A percentile compares a stretch with the other conserved stretches of the same genome.
Evolutionary conservation across 2,888 invertebrate species (phyloP).

Genomic region (Polydrusus tereticollis): DNA sequence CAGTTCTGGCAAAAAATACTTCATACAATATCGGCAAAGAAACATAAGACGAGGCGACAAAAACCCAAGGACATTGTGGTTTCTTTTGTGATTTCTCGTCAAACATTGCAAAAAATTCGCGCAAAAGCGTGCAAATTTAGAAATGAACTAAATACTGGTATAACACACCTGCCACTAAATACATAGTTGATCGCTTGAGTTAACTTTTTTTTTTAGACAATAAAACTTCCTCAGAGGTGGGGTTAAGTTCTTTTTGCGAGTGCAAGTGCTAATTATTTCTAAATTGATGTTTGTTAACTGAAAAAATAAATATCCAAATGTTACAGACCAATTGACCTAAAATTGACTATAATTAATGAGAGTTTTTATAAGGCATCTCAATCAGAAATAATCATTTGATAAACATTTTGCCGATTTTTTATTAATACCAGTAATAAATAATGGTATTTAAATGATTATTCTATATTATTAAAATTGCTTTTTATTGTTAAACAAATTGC

Average conservation of each 20-base stretch:
- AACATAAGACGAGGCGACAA: neutral
- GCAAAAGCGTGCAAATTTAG: neutral
- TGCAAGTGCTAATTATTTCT: conserved; percentile 10
- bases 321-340: conserved; percentile 9
- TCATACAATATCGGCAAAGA: no score
- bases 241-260: no score
- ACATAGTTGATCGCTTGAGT: neutral
- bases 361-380: conserved; percentile 4
- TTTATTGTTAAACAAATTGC: conserved; percentile 30
- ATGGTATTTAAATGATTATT: conserved; percentile 18
- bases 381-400: conserved; percentile 7
- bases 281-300: neutral
- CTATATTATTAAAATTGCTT: conserved; percentile 24
- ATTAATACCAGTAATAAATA: conserved; percentile 2
- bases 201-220: conserved; percentile 31
- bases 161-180: conserved; percentile 27
- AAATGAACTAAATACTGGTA: conserved; percentile 2
- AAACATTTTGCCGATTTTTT: neutral
- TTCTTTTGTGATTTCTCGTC: neutral
- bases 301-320: neutral
- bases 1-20: no score
- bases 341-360: conserved; percentile 1
- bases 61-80: conserved; percentile 13
- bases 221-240: no score
- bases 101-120: neutral